Evolutionary conservation across 2,888 invertebrate genomes (phyloP).

Genomic region (Caenorhabditis sp.): DNA sequence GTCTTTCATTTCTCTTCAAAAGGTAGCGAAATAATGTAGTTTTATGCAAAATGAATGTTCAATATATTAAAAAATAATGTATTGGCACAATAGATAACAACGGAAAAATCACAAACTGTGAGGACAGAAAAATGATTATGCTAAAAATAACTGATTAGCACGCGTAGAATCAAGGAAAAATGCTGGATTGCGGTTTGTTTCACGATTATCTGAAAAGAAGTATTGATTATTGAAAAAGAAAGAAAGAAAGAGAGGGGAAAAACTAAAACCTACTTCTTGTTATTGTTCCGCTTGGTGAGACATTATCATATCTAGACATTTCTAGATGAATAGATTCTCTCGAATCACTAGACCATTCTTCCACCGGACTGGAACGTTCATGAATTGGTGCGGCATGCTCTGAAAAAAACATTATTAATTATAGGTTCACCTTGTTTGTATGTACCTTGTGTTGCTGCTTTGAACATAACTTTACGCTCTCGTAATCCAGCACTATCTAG

Average conservation of each 20-base stretch:
- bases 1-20: no score
- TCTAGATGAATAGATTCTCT: constrained; percentile 56
- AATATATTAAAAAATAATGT: constrained; percentile 8
- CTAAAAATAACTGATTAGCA: constrained; percentile 32
- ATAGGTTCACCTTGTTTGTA: no score
- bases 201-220: constrained; percentile 29
- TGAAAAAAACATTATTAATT: constrained; percentile 6
- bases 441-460: constrained; percentile 33
- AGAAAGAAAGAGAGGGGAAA: neutral
- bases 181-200: constrained; percentile 25
- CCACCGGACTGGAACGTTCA: constrained; percentile 52
- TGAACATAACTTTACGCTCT: constrained; percentile 47
- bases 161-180: constrained; percentile 32
- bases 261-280: constrained; percentile 22
- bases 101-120: constrained; percentile 5
- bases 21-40: no score
- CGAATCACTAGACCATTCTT: constrained; percentile 60
- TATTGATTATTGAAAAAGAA: neutral
- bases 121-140: constrained; percentile 6
- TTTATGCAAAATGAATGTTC: neutral
- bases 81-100: constrained; percentile 5
- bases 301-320: constrained; percentile 67
- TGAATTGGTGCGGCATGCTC: constrained; percentile 42
- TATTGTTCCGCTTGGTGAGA: constrained; percentile 55
- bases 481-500: constrained; percentile 19